A percentile compares a stretch with the other conserved stretches of the same genome.
These are phyloP conservation scores for Rhinella marina DNA, from an alignment of 2,797 vertebrate genomes.

Conservation along the genomic window DNA sequence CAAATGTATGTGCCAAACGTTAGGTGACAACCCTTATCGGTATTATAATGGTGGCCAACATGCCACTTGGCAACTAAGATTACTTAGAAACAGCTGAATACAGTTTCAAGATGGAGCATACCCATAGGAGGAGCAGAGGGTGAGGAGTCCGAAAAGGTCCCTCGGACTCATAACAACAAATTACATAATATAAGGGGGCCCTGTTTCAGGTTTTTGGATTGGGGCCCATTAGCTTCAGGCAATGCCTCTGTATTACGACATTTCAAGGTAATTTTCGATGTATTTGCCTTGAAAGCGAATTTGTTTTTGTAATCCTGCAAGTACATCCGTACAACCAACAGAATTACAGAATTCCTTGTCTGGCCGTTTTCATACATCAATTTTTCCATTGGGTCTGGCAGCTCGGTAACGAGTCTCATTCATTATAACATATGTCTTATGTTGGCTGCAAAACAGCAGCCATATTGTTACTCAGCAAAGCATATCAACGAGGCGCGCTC, in stretches of 20 bases:
- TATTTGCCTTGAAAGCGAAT: not conserved
- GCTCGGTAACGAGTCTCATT: not conserved
- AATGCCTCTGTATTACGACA: not conserved
- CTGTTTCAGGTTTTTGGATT: too few relatives aligned
- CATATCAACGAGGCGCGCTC: not conserved
- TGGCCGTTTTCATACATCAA: not conserved
- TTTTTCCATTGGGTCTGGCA: not conserved
- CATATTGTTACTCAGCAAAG: slow-evolving; percentile 2
- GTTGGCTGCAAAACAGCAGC: not conserved
- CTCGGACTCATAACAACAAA: too few relatives aligned
- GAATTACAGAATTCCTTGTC: not conserved
- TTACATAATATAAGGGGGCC: too few relatives aligned
- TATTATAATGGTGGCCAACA: too few relatives aligned
- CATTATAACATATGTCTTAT: slow-evolving; percentile 2
- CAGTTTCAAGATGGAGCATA: too few relatives aligned
- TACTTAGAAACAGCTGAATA: too few relatives aligned
- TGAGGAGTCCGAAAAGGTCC: too few relatives aligned
- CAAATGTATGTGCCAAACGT: too few relatives aligned
- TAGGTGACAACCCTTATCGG: too few relatives aligned
- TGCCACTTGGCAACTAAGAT: too few relatives aligned
- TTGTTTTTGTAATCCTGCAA: not conserved
- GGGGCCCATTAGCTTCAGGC: too few relatives aligned
- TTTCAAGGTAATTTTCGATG: not conserved
- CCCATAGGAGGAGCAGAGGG: too few relatives aligned
- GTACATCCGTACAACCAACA: not conserved